Conservation (phyloP, 2,888 invertebrate genomes). For the Chesias legatella region DNA sequence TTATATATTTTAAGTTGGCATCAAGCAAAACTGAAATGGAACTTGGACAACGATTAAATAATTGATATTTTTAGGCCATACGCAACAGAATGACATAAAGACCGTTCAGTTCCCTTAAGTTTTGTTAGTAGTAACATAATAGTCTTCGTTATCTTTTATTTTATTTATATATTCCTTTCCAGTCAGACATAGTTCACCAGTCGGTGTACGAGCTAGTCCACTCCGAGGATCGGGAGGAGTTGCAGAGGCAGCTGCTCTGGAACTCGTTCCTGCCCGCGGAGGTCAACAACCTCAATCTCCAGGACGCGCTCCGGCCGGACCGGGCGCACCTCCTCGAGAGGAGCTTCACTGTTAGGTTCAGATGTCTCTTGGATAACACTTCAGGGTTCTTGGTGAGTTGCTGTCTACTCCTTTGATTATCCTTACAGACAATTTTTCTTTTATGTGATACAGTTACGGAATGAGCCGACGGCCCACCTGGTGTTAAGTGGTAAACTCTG, state of each 20-base stretch:
- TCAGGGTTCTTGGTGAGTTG: constrained; percentile 96
- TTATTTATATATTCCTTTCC: constrained; percentile 49
- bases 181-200: constrained; percentile 99
- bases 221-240: constrained; percentile 98
- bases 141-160: neutral
- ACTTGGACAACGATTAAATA: no score
- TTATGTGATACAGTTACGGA: no score
- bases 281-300: constrained; percentile 86
- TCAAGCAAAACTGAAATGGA: no score
- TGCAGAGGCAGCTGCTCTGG: constrained; percentile 96
- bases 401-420: no score
- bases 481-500: no score
- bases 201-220: constrained; percentile 99
- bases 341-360: constrained; percentile 98
- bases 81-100: no score
- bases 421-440: no score
- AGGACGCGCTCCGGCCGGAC: constrained; percentile 94
- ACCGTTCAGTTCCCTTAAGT: no score
- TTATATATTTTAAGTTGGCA: no score
- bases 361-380: constrained; percentile 99
- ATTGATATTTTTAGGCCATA: no score
- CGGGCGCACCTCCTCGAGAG: constrained; percentile 94
- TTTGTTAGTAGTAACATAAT: no score
- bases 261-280: constrained; percentile 94
- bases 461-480: no score